Evolutionary conservation across 2,888 invertebrate genomes (phyloP).

Genomic region (Fragum fragum): DNA sequence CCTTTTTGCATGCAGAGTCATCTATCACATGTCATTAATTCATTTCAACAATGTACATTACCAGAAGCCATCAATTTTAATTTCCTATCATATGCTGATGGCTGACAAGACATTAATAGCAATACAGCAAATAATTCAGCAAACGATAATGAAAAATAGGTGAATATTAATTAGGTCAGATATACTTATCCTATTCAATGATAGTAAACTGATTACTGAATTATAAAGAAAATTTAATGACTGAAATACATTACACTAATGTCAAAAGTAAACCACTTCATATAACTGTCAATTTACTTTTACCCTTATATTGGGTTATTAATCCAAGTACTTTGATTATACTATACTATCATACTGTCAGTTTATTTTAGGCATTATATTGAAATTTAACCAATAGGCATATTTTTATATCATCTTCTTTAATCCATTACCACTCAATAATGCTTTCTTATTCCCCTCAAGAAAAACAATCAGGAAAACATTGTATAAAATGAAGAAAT

Average conservation of each 20-base stretch:
- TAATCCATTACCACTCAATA: too few species aligned
- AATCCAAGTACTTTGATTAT: neutral
- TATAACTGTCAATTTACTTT: neutral
- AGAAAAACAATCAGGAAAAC: too few species aligned
- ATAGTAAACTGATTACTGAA: neutral
- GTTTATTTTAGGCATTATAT: too few species aligned
- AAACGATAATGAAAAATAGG: neutral
- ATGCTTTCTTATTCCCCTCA: too few species aligned
- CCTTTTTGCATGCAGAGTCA: too few species aligned
- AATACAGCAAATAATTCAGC: neutral
- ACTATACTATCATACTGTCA: neutral
- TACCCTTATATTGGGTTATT: neutral
- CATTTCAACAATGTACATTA: too few species aligned
- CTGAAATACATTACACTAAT: neutral
- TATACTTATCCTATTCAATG: neutral
- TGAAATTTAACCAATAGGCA: too few species aligned
- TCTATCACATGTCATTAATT: too few species aligned
- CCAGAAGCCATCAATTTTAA: neutral
- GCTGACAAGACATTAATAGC: neutral
- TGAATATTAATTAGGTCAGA: conserved; percentile 3
- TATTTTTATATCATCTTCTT: too few species aligned
- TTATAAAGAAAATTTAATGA: neutral
- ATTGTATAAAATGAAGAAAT: too few species aligned
- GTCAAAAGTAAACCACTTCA: conserved; percentile 3
- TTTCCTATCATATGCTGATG: neutral